phyloP scores from a whole-genome alignment of 2,113 vertebrate genomes.

The Hiodon tergisus region DNA sequence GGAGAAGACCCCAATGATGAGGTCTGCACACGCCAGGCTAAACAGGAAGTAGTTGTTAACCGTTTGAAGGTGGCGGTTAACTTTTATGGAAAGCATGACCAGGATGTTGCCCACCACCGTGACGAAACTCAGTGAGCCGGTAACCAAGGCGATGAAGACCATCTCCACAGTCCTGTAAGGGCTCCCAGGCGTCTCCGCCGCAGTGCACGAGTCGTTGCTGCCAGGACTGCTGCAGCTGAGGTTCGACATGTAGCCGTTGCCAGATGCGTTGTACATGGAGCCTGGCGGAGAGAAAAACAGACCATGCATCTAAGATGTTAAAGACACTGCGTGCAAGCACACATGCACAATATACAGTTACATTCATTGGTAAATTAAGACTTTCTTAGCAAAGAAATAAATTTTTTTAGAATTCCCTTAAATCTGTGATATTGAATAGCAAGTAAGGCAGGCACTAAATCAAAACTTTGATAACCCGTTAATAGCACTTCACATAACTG shows the following conservation, averaged over 20 bases:
- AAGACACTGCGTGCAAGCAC: neutral
- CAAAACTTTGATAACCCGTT: too few relatives aligned
- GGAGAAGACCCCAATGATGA: constrained; percentile 93
- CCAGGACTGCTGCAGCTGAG: constrained; percentile 64
- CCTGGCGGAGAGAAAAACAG: constrained; percentile 52
- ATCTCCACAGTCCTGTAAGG: constrained; percentile 88
- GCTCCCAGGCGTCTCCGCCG: constrained; percentile 53
- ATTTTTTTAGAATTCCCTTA: neutral
- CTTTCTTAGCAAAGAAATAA: neutral
- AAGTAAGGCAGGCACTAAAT: too few relatives aligned
- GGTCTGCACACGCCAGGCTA: constrained; percentile 88
- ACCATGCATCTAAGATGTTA: neutral
- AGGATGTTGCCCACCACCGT: constrained; percentile 94
- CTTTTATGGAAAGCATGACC: constrained; percentile 98
- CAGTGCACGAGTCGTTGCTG: constrained; percentile 58
- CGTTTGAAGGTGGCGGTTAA: constrained; percentile 95
- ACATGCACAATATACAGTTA: neutral
- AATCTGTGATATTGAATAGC: neutral
- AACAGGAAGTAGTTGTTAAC: constrained; percentile 99
- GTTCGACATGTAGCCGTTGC: constrained; percentile 61
- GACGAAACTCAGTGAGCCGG: constrained; percentile 90
- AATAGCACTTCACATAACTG: too few relatives aligned
- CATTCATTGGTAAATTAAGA: neutral
- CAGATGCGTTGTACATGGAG: constrained; percentile 62
- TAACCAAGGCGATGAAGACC: constrained; percentile 90